These are phyloP conservation scores for Orthosia gracilis DNA, from an alignment of 2,888 invertebrate genomes.

Conservation along the genomic window DNA sequence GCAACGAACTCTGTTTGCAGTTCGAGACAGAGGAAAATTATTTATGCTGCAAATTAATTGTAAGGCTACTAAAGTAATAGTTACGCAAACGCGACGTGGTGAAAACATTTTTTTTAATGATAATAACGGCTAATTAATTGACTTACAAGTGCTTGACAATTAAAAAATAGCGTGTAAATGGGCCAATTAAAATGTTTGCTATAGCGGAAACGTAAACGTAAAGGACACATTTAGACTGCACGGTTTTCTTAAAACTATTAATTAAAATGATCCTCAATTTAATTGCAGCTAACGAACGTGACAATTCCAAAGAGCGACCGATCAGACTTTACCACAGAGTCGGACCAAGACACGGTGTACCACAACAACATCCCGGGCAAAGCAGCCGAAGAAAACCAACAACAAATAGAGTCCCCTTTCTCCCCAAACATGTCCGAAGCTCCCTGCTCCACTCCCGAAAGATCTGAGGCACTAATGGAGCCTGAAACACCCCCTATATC, in stretches of 20 bases:
- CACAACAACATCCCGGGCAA: slow-evolving; percentile 58
- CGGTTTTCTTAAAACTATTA: not conserved
- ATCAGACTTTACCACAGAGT: slow-evolving; percentile 76
- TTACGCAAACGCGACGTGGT: not conserved
- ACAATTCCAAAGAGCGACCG: slow-evolving; percentile 79
- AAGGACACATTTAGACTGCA: not conserved
- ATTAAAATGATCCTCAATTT: slow-evolving; percentile 1
- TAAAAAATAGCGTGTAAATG: too few relatives aligned
- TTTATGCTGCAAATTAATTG: not conserved
- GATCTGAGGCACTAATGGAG: slow-evolving; percentile 14
- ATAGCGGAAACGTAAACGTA: too few relatives aligned
- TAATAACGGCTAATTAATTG: not conserved
- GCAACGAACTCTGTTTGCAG: too few relatives aligned
- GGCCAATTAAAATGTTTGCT: too few relatives aligned
- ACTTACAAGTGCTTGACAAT: too few relatives aligned
- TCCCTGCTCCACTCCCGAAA: slow-evolving; percentile 61
- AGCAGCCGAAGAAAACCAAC: slow-evolving; percentile 26
- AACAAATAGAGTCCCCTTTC: slow-evolving; percentile 21
- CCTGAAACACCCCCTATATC: slow-evolving; percentile 8
- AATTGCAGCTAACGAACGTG: slow-evolving; percentile 82
- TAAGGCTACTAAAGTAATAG: not conserved
- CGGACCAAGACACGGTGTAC: slow-evolving; percentile 75
- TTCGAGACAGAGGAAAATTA: too few relatives aligned
- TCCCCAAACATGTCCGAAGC: slow-evolving; percentile 44
- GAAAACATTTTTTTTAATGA: not conserved